phyloP scores from a whole-genome alignment of 2,888 invertebrate genomes.

The Andricus curvator region DNA sequence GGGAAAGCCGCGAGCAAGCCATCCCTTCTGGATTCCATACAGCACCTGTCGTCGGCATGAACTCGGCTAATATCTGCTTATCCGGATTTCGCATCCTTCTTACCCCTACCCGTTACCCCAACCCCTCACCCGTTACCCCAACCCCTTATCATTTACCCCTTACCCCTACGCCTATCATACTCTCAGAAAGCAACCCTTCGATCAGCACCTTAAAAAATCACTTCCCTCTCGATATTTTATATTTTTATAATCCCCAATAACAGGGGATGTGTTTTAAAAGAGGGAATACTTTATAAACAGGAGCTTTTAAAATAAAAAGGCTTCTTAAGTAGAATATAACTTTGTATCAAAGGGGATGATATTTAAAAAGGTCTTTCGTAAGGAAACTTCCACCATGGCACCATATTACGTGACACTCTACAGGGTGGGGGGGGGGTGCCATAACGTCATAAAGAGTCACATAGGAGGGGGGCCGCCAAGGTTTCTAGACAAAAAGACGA shows the following conservation, averaged over 20 bases:
- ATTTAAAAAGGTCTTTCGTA: too few relatives aligned
- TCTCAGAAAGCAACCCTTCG: not conserved
- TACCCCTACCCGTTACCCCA: slow-evolving; percentile 49
- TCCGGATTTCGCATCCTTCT: slow-evolving; percentile 70
- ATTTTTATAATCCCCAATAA: slow-evolving; percentile 4
- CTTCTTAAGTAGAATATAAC: too few relatives aligned
- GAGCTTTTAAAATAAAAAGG: too few relatives aligned
- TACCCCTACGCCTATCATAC: slow-evolving; percentile 47
- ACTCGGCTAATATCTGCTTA: slow-evolving; percentile 74
- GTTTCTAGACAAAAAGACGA: too few relatives aligned
- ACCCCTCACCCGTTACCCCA: too few relatives aligned
- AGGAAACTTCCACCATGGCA: too few relatives aligned
- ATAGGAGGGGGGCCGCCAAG: too few relatives aligned
- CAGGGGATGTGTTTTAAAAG: not conserved
- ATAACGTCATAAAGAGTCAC: too few relatives aligned
- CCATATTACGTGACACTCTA: too few relatives aligned
- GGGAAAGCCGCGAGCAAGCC: slow-evolving; percentile 67
- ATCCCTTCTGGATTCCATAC: slow-evolving; percentile 62
- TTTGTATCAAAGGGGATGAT: too few relatives aligned
- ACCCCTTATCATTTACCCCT: slow-evolving; percentile 16
- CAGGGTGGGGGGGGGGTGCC: too few relatives aligned
- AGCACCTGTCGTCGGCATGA: slow-evolving; percentile 56
- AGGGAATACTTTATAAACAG: too few relatives aligned
- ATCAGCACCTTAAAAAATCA: slow-evolving; percentile 35
- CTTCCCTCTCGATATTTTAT: not conserved